These are phyloP conservation scores for Agonopterix subpropinquella DNA, from an alignment of 2,888 invertebrate species.

Conservation along the genomic window DNA sequence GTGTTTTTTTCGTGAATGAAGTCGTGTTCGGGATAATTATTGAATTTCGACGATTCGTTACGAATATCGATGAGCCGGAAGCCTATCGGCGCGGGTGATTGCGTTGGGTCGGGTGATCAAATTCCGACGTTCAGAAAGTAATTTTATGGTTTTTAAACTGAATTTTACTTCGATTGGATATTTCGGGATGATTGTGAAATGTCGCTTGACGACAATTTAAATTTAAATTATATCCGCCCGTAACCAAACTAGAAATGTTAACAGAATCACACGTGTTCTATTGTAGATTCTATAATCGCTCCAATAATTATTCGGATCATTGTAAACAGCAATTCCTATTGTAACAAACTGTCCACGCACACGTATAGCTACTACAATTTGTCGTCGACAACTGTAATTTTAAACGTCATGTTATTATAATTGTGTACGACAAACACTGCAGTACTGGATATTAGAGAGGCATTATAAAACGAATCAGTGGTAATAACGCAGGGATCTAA, in stretches of 20 bases:
- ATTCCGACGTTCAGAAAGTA: constrained; percentile 64
- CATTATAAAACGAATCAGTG: constrained; percentile 71
- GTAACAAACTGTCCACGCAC: constrained; percentile 15
- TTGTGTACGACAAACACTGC: constrained; percentile 33
- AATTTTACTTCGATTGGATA: constrained; percentile 41
- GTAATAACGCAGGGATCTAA: constrained; percentile 71
- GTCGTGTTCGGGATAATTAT: constrained; percentile 75
- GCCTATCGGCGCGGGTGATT: constrained; percentile 64
- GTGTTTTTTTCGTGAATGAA: constrained; percentile 69
- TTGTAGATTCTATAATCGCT: constrained; percentile 7
- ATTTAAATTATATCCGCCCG: too few relatives aligned
- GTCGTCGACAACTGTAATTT: constrained; percentile 37
- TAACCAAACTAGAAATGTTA: too few relatives aligned
- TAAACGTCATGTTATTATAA: constrained; percentile 33
- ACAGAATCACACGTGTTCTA: too few relatives aligned
- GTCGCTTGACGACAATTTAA: neutral
- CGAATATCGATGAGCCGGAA: constrained; percentile 75
- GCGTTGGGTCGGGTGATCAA: constrained; percentile 59
- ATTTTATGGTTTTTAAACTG: constrained; percentile 70
- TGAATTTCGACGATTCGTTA: constrained; percentile 74
- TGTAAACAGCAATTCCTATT: constrained; percentile 21
- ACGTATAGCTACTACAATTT: constrained; percentile 25
- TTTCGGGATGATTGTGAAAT: constrained; percentile 18
- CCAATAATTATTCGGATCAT: constrained; percentile 21
- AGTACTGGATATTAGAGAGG: constrained; percentile 46